Percentiles rank a stretch among this genome's conserved stretches.
Evolutionary conservation across 2,113 vertebrate genomes (phyloP).

Genomic region (Ictalurus punctatus): DNA sequence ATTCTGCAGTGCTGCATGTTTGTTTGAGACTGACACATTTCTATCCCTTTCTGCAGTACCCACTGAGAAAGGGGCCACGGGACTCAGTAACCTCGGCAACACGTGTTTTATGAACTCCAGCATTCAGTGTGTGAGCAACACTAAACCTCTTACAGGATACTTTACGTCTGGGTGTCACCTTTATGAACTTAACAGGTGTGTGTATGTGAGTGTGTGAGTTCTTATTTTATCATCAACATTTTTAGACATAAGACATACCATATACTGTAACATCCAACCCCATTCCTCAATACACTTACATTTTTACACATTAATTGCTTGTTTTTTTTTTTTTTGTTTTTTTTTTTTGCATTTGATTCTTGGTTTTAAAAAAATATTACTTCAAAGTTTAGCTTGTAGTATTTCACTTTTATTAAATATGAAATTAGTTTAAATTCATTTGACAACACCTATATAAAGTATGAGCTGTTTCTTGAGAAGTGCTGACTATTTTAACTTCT

Average conservation of each 20-base stretch:
- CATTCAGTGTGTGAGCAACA: constrained; percentile 70
- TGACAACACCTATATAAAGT: not conserved
- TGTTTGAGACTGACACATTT: not conserved
- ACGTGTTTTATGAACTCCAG: constrained; percentile 90
- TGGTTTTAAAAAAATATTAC: not conserved
- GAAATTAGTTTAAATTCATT: not conserved
- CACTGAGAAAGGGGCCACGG: constrained; percentile 86
- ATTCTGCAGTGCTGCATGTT: not conserved
- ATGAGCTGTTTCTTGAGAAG: not conserved
- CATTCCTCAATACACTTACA: not conserved
- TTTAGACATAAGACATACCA: not conserved
- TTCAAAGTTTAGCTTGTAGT: not conserved
- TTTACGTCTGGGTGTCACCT: constrained; percentile 88
- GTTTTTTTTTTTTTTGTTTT: not conserved
- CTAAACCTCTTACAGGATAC: constrained; percentile 81
- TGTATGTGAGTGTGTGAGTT: not conserved
- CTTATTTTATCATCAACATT: not conserved
- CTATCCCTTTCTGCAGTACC: constrained; percentile 66
- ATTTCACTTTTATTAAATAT: not conserved
- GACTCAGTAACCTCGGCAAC: constrained; percentile 85
- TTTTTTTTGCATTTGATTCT: not conserved
- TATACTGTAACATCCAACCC: not conserved
- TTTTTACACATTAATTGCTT: not conserved
- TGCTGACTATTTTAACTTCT: not conserved
- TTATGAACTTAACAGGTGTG: constrained; percentile 87